These are phyloP conservation scores for Bombus soroeensis DNA, from an alignment of 1,140 invertebrate species.

Conservation along the genomic window DNA sequence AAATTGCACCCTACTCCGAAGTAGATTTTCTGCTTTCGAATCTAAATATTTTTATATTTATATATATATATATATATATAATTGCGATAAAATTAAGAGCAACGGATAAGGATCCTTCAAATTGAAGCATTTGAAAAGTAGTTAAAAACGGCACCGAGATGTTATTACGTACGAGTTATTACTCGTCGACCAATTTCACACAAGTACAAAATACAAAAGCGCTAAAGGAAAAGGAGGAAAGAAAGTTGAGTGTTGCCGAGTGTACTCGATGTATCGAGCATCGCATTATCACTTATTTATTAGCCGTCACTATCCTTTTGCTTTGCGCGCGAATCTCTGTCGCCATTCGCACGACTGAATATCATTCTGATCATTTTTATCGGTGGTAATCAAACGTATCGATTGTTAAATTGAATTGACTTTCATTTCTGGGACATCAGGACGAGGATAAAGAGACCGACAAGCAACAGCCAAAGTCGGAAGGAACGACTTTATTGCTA, in stretches of 20 bases:
- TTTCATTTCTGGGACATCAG: conserved; percentile 65
- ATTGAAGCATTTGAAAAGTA: too few relatives aligned
- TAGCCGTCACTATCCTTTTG: too few relatives aligned
- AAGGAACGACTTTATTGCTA: conserved; percentile 65
- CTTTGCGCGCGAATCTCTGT: conserved; percentile 21
- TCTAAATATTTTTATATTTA: too few relatives aligned
- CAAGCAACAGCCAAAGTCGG: conserved; percentile 65
- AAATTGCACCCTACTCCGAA: too few relatives aligned
- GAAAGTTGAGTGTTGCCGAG: neutral
- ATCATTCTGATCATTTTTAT: conserved; percentile 5
- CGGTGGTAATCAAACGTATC: neutral
- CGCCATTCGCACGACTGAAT: conserved; percentile 37
- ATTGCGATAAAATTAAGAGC: too few relatives aligned
- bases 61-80: too few relatives aligned
- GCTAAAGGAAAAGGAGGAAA: neutral
- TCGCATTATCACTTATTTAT: neutral
- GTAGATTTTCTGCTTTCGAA: too few relatives aligned
- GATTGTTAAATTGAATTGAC: conserved; percentile 29
- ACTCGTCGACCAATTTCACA: neutral
- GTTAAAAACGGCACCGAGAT: too few relatives aligned
- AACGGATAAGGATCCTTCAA: too few relatives aligned
- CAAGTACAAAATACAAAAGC: neutral
- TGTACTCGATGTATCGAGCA: too few relatives aligned
- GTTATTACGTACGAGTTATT: too few relatives aligned
- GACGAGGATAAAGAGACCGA: conserved; percentile 67